Base-by-base conservation (phyloP, 2,888 invertebrate species). In the Agrochola litura region DNA sequence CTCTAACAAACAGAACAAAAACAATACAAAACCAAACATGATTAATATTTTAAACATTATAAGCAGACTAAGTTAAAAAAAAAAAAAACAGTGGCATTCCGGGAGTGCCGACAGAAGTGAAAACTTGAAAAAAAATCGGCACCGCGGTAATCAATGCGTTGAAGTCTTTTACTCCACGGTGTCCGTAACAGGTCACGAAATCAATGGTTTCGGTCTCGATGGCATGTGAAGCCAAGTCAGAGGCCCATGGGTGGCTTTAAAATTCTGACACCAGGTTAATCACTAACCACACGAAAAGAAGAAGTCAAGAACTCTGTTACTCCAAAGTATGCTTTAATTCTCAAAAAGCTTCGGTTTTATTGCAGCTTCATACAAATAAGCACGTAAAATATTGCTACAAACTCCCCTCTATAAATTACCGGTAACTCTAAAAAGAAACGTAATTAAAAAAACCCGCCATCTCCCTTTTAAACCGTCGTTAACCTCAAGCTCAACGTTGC, bases 371-470 rank as follows among this genome's bases (percentile, higher is more conserved):
- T 73, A 37, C 22, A 41, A 58, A n/a, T 67, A 22, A 54, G 10
- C 14, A 14, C 69, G 12, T 22, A n/a, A 61, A 52, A 19, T 9
- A 30, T 41, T 43, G 14, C 43, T n/a, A 6, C 6, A 43, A 49
- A 60, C 41, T 49, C n/a, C n/a, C 12, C 10, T 37, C 37, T 64
- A 30, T 22, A 64, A 60, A 81, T 68, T 37, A 74, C 22, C 10
- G 19, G 25, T 49, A 25, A 70, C 58, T 61, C 14, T 22, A 77
- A 85, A 81, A 66, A 70, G 52, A 30, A 66, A 77, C 65, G 52
- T 70, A 66, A 85, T 82, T 83, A 73, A 74, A 72, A 69, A 72
- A 69, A 46, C 30, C 22, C 16, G 25, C 8, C 58, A 41, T 63
- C 54, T 58, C 43, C 41, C 12, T 43, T 77, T 73, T 49, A 74